Evolutionary conservation across 2,113 vertebrate species (phyloP).

Genomic region (Lamprotornis superbus): DNA sequence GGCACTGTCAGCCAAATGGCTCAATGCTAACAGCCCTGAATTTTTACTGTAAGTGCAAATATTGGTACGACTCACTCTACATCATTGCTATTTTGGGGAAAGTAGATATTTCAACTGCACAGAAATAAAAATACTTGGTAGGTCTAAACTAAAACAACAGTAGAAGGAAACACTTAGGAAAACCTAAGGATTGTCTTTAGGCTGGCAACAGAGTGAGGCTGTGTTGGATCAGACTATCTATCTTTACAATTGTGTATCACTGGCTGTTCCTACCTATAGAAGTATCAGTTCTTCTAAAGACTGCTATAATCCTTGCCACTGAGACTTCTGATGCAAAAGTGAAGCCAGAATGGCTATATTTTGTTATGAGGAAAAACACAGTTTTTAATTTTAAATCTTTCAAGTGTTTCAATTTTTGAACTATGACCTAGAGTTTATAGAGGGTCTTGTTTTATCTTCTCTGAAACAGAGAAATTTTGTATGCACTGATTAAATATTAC

Average conservation of each 20-base stretch:
- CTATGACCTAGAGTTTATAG: neutral
- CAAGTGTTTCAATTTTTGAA: neutral
- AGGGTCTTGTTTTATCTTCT: neutral
- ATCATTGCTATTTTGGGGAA: neutral
- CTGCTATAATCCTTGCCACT: neutral
- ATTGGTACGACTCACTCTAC: neutral
- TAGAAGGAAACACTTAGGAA: neutral
- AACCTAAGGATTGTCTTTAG: neutral
- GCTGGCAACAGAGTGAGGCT: neutral
- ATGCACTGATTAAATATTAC: neutral
- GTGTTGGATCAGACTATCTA: neutral
- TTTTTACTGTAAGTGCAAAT: constrained; percentile 9
- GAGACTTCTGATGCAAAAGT: neutral
- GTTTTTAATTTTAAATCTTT: neutral
- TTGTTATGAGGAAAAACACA: neutral
- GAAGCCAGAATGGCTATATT: neutral
- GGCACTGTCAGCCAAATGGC: constrained; percentile 38
- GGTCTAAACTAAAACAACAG: neutral
- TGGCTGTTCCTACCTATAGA: neutral
- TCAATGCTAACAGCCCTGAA: constrained; percentile 27
- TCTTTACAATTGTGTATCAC: neutral
- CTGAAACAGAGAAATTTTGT: neutral
- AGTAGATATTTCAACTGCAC: neutral
- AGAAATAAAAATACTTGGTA: neutral
- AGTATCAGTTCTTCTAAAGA: neutral